Percentiles rank a stretch among this genome's conserved stretches.
phyloP scores from a whole-genome alignment of 2,888 invertebrate genomes.

The Drosophila mulleri region DNA sequence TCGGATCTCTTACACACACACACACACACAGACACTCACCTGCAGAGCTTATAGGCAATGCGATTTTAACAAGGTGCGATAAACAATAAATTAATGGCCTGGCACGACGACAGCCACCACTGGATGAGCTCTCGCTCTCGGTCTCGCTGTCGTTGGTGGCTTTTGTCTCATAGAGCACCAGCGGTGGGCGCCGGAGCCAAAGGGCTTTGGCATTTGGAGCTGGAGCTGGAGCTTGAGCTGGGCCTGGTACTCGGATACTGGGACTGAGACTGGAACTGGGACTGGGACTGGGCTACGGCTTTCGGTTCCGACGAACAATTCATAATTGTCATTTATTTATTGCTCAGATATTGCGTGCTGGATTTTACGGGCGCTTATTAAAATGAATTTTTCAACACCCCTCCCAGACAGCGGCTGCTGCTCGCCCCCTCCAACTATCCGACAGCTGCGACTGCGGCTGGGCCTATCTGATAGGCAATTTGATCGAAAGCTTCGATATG shows the following conservation, averaged over 20 bases:
- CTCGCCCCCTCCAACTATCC: background rate
- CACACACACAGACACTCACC: background rate
- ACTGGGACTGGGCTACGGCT: background rate
- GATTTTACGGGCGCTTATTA: constrained; percentile 85
- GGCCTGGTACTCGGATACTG: too few species aligned
- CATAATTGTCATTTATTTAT: constrained; percentile 85
- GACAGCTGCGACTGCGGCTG: constrained; percentile 1
- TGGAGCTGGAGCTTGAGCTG: background rate
- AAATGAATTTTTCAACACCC: constrained; percentile 81
- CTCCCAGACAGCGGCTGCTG: background rate
- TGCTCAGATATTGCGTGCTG: constrained; percentile 75
- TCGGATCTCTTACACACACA: constrained; percentile 4
- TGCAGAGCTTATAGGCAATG: constrained; percentile 56
- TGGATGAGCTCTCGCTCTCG: constrained; percentile 16
- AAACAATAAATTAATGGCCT: constrained; percentile 84
- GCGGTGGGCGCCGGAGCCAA: constrained; percentile 61
- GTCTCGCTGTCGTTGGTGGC: background rate
- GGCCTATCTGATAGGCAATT: constrained; percentile 81
- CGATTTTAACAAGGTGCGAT: constrained; percentile 84
- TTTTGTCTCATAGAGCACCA: constrained; percentile 56
- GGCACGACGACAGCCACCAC: constrained; percentile 71
- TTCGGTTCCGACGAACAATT: constrained; percentile 74
- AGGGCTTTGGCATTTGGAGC: constrained; percentile 33
- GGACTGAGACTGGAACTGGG: too few species aligned
- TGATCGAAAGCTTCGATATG: constrained; percentile 84